Evolutionary conservation across 2,888 invertebrate species (phyloP).

Genomic region (Cremastinae sp.): DNA sequence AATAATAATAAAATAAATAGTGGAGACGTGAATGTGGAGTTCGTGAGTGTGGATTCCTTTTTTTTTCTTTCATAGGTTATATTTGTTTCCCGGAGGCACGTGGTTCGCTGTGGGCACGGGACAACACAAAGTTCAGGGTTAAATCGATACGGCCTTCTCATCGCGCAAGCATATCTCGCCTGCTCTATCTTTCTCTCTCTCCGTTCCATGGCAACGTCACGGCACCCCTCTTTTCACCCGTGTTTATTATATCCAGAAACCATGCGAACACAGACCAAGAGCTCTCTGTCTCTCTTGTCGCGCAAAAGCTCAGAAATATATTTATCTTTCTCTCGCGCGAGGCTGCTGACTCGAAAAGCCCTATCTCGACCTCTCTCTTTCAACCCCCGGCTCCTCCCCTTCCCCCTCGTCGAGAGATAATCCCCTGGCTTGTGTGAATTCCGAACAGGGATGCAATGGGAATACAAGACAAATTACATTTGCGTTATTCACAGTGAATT

Average conservation of each 20-base stretch:
- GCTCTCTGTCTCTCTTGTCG: slow-evolving; percentile 17
- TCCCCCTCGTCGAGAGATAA: slow-evolving; percentile 20
- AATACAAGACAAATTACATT: neutral
- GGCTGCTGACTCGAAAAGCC: slow-evolving; percentile 17
- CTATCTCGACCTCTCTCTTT: neutral
- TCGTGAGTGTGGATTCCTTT: slow-evolving; percentile 5
- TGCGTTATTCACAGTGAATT: neutral
- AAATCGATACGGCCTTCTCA: slow-evolving; percentile 78
- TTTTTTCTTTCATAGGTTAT: slow-evolving; percentile 44
- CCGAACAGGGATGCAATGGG: too few relatives aligned
- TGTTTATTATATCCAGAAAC: slow-evolving; percentile 34
- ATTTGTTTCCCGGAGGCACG: slow-evolving; percentile 64
- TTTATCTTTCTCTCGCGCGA: slow-evolving; percentile 5
- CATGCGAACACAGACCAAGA: slow-evolving; percentile 21
- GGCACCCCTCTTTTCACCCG: slow-evolving; percentile 40
- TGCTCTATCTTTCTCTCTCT: slow-evolving; percentile 49
- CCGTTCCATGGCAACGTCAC: slow-evolving; percentile 36
- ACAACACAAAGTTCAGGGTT: slow-evolving; percentile 77
- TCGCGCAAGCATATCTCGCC: slow-evolving; percentile 49
- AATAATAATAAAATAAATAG: too few relatives aligned
- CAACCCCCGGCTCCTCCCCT: too few relatives aligned
- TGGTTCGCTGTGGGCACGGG: slow-evolving; percentile 59
- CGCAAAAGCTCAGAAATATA: slow-evolving; percentile 2
- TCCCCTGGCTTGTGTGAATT: slow-evolving; percentile 1
- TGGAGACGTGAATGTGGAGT: neutral